Conservation (phyloP, 2,113 vertebrate species). For the Ailuropoda melanoleuca region DNA sequence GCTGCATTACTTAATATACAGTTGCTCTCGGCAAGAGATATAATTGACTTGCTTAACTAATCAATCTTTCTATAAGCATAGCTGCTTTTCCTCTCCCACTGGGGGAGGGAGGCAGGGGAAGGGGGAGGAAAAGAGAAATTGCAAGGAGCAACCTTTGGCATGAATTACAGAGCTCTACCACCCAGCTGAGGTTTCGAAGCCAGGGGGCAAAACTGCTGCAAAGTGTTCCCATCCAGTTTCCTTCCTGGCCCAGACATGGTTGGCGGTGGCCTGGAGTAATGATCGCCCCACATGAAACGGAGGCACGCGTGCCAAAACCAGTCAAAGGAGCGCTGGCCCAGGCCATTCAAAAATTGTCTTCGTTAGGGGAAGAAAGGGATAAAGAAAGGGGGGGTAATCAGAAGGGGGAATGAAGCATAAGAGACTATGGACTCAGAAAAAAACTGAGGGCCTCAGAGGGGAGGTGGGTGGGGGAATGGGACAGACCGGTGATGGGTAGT, state of each 20-base stretch:
- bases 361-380: neutral
- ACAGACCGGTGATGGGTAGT: too few relatives aligned
- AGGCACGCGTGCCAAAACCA: neutral
- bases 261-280: neutral
- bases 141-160: conserved; percentile 22
- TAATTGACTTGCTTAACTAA: conserved; percentile 89
- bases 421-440: too few relatives aligned
- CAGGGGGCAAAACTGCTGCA: neutral
- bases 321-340: neutral
- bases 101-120: conserved; percentile 52
- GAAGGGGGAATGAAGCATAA: too few relatives aligned
- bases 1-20: conserved; percentile 87
- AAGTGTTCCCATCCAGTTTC: neutral
- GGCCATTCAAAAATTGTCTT: neutral
- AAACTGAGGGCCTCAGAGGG: too few relatives aligned
- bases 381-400: too few relatives aligned
- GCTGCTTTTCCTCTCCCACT: conserved; percentile 78
- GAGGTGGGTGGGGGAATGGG: too few relatives aligned
- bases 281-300: neutral
- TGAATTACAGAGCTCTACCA: conserved; percentile 44
- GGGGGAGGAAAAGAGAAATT: conserved; percentile 22
- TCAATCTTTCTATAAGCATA: conserved; percentile 87
- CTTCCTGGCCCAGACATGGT: conserved; percentile 7
- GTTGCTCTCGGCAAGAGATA: conserved; percentile 86
- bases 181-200: conserved; percentile 55